phyloP scores from a whole-genome alignment of 2,888 invertebrate species.

The Heliconius ismenius region DNA sequence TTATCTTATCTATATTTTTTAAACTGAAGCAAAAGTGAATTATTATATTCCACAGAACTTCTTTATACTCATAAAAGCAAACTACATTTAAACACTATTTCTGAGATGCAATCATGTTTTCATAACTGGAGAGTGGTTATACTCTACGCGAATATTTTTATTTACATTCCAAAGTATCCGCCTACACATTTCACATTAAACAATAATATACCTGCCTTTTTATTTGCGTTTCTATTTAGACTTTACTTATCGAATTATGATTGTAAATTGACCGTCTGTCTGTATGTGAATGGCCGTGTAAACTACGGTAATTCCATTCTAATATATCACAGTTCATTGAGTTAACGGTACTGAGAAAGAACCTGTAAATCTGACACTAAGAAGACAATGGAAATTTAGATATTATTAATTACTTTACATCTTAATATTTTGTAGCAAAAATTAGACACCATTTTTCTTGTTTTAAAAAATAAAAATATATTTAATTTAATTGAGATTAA shows the following conservation, averaged over 20 bases:
- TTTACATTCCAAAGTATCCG: slow-evolving; percentile 31
- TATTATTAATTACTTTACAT: background rate
- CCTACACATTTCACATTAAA: slow-evolving; percentile 31
- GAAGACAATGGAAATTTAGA: slow-evolving; percentile 2
- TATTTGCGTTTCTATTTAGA: slow-evolving; percentile 42
- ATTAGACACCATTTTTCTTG: slow-evolving; percentile 3
- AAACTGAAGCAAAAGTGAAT: no score
- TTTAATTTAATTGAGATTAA: background rate
- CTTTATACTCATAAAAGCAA: background rate
- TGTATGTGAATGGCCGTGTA: slow-evolving; percentile 35
- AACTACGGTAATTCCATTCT: slow-evolving; percentile 29
- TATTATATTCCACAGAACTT: no score
- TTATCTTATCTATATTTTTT: no score
- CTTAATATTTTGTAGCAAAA: background rate
- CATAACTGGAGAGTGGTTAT: slow-evolving; percentile 27
- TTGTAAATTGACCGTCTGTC: slow-evolving; percentile 26
- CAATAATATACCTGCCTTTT: slow-evolving; percentile 16
- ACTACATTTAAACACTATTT: background rate
- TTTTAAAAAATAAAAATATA: background rate
- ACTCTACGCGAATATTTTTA: slow-evolving; percentile 34
- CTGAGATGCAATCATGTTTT: slow-evolving; percentile 4
- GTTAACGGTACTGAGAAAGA: slow-evolving; percentile 44
- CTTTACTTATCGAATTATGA: slow-evolving; percentile 40
- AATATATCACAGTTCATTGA: slow-evolving; percentile 16
- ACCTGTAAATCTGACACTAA: slow-evolving; percentile 35